phyloP scores from a whole-genome alignment of 2,888 invertebrate genomes.

The Lamellibrachia satsuma region DNA sequence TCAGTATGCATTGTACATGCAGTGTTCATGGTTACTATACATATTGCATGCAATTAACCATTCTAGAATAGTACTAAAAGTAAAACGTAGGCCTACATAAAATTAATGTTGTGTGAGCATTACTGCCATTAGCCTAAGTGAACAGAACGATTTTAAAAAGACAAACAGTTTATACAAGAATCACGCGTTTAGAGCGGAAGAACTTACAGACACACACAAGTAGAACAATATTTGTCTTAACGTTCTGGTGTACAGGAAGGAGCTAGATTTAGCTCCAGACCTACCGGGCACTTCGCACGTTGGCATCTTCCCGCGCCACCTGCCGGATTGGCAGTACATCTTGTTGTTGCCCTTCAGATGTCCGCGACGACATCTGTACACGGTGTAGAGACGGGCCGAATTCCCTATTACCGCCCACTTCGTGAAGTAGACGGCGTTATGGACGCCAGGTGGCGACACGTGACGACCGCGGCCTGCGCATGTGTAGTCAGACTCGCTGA shows the following conservation, averaged over 20 bases:
- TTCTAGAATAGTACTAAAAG: too few species aligned
- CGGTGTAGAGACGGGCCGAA: slow-evolving; percentile 6
- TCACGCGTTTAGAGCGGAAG: too few species aligned
- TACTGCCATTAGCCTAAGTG: too few species aligned
- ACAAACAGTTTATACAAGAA: too few species aligned
- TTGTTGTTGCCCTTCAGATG: background rate
- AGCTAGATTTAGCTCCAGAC: background rate
- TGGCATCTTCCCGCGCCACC: background rate
- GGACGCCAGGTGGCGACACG: background rate
- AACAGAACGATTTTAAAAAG: too few species aligned
- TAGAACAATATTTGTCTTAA: too few species aligned
- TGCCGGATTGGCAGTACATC: slow-evolving; percentile 1
- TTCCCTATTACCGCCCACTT: background rate
- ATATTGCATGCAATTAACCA: too few species aligned
- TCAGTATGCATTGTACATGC: too few species aligned
- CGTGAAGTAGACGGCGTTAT: background rate
- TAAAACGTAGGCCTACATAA: too few species aligned
- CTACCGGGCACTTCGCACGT: background rate
- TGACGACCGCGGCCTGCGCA: background rate
- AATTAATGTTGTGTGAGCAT: too few species aligned
- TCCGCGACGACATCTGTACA: slow-evolving; percentile 7
- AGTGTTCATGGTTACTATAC: too few species aligned
- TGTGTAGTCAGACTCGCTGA: background rate
- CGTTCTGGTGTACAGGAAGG: background rate
- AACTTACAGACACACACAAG: too few species aligned